phyloP scores from a whole-genome alignment of 2,888 invertebrate genomes.

The Cosmia pyralina region DNA sequence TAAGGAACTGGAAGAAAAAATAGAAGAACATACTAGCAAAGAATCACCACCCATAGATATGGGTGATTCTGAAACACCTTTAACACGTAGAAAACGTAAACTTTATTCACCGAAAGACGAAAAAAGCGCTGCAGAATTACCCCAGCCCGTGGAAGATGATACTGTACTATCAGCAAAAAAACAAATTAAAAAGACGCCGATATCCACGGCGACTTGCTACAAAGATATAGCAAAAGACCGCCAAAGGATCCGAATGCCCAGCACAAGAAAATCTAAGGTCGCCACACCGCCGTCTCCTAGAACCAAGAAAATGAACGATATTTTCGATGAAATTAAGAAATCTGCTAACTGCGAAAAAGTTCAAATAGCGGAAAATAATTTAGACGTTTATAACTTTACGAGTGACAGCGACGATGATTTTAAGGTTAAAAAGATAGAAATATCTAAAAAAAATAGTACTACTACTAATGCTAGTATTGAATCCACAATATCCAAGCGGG shows the following conservation, averaged over 20 bases:
- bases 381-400: constrained; percentile 79
- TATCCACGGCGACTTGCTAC: constrained; percentile 74
- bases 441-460: constrained; percentile 67
- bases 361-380: constrained; percentile 68
- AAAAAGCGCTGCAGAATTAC: constrained; percentile 53
- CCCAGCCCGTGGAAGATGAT: constrained; percentile 50
- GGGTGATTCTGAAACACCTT: constrained; percentile 49
- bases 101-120: constrained; percentile 83
- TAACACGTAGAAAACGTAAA: constrained; percentile 77
- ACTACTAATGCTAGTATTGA: constrained; percentile 66
- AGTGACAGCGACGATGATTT: constrained; percentile 85
- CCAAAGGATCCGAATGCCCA: constrained; percentile 68
- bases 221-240: constrained; percentile 81
- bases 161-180: constrained; percentile 53
- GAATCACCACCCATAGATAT: constrained; percentile 15
- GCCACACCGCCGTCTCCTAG: constrained; percentile 71
- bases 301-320: constrained; percentile 73
- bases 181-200: constrained; percentile 65
- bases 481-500: constrained; percentile 63
- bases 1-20: constrained; percentile 13
- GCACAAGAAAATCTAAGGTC: constrained; percentile 64
- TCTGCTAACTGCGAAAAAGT: constrained; percentile 72
- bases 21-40: constrained; percentile 18
- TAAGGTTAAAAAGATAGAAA: constrained; percentile 69
- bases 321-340: constrained; percentile 79